phyloP scores from a whole-genome alignment of 2,888 invertebrate genomes.

The Cheilosia vulpina region DNA sequence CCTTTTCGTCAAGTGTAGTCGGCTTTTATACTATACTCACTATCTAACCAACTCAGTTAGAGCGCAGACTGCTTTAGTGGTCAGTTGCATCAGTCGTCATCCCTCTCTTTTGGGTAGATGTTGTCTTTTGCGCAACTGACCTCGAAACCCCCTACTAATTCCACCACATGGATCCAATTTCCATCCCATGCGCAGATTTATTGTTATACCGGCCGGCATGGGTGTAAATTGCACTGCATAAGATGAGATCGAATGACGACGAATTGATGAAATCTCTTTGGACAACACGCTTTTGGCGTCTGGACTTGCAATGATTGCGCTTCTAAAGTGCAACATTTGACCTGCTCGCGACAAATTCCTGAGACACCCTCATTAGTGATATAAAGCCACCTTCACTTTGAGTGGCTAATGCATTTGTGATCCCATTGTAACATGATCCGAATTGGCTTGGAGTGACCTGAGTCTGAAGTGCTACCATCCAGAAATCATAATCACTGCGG shows the following conservation, averaged over 20 bases:
- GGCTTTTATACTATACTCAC: constrained; percentile 69
- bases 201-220: constrained; percentile 42
- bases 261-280: constrained; percentile 56
- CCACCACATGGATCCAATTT: constrained; percentile 55
- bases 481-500: constrained; percentile 21
- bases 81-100: constrained; percentile 26
- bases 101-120: constrained; percentile 34
- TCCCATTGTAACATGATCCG: constrained; percentile 47
- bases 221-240: constrained; percentile 35
- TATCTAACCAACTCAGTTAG: constrained; percentile 10
- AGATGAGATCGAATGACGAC: constrained; percentile 54
- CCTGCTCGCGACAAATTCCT: constrained; percentile 31
- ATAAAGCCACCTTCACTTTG: constrained; percentile 50
- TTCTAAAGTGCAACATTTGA: constrained; percentile 27
- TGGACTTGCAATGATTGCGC: constrained; percentile 50
- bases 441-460: constrained; percentile 36
- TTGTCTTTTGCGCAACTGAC: constrained; percentile 47
- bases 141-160: constrained; percentile 61
- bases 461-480: not conserved
- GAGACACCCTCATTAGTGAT: constrained; percentile 37
- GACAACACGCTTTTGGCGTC: constrained; percentile 49
- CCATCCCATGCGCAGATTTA: constrained; percentile 21
- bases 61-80: constrained; percentile 15
- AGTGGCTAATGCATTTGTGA: not conserved
- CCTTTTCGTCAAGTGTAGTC: constrained; percentile 23